These are phyloP conservation scores for Bolborhynchus lineola DNA, from an alignment of 2,113 vertebrate species.

Conservation along the genomic window DNA sequence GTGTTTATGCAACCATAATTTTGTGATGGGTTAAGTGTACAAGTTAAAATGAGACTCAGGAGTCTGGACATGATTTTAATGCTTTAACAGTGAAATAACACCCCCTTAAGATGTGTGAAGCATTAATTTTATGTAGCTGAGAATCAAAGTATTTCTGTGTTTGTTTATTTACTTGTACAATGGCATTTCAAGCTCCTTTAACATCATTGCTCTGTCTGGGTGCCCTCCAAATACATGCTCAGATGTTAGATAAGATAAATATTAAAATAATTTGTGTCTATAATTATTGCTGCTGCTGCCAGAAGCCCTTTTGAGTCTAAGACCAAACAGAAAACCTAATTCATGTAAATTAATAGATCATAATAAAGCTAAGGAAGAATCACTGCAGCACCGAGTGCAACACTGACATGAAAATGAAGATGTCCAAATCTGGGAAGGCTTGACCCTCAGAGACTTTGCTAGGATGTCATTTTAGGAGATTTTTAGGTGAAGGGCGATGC, in stretches of 20 bases:
- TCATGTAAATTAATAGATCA: background rate
- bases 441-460: background rate
- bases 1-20: background rate
- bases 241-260: conserved; percentile 61
- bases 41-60: background rate
- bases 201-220: background rate
- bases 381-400: background rate
- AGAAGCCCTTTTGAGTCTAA: conserved; percentile 21
- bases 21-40: background rate
- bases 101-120: background rate
- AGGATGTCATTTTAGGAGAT: background rate
- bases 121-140: background rate
- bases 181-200: conserved; percentile 33
- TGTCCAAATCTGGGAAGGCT: background rate
- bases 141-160: conserved; percentile 25
- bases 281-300: conserved; percentile 23
- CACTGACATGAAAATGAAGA: background rate
- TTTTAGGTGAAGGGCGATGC: background rate
- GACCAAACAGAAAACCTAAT: background rate
- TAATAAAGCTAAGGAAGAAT: background rate
- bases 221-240: conserved; percentile 39
- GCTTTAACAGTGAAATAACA: background rate
- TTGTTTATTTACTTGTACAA: conserved; percentile 50
- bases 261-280: conserved; percentile 25
- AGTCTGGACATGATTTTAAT: background rate